Percentiles rank a stretch among this genome's conserved stretches.
Evolutionary conservation across 1,140 invertebrate genomes (phyloP).

Genomic region (Acyrthosiphon pisum): DNA sequence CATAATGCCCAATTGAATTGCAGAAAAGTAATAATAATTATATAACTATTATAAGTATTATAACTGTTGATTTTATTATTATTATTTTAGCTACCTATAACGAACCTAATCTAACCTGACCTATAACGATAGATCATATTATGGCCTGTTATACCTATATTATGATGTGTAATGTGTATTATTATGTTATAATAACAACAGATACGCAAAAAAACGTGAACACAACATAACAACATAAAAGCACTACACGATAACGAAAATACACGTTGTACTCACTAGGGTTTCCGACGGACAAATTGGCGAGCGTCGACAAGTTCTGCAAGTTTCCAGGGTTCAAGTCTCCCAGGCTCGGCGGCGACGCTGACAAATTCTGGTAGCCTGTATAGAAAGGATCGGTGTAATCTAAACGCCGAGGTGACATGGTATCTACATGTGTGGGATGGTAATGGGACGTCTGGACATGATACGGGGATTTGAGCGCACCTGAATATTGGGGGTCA

Average conservation of each 20-base stretch:
- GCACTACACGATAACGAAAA: neutral
- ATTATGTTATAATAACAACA: neutral
- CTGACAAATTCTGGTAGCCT: slow-evolving; percentile 44
- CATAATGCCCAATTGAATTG: neutral
- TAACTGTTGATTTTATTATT: neutral
- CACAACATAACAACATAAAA: neutral
- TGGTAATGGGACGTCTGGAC: slow-evolving; percentile 54
- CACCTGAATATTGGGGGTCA: slow-evolving; percentile 45
- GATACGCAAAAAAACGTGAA: neutral
- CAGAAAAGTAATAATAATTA: neutral
- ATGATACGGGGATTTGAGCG: slow-evolving; percentile 56
- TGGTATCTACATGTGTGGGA: slow-evolving; percentile 41
- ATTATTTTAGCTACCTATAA: neutral
- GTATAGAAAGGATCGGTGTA: slow-evolving; percentile 57
- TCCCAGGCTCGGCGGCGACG: slow-evolving; percentile 38
- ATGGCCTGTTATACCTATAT: neutral
- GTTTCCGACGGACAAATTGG: slow-evolving; percentile 66
- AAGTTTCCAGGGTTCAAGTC: slow-evolving; percentile 70
- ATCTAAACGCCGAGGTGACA: slow-evolving; percentile 43
- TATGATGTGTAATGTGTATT: neutral
- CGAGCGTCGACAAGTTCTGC: slow-evolving; percentile 71
- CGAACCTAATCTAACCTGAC: no score
- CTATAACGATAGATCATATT: no score
- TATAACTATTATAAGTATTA: neutral
- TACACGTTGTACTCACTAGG: slow-evolving; percentile 63